Evolutionary conservation across 2,113 vertebrate species (phyloP).

Genomic region (Grallaria varia): DNA sequence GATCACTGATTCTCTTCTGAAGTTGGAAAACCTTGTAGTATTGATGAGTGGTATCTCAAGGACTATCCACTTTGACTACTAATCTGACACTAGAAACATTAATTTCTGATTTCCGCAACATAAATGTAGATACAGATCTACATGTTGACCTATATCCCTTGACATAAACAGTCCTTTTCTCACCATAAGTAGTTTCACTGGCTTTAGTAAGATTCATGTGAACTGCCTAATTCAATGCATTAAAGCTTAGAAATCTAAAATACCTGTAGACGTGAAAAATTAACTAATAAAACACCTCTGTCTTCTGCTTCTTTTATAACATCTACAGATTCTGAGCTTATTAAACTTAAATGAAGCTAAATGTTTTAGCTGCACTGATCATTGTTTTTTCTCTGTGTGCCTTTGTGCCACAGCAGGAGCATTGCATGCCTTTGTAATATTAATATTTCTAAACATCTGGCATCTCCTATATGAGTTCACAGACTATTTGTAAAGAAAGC

Average conservation of each 20-base stretch:
- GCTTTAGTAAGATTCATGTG: not conserved
- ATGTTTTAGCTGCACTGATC: constrained; percentile 6
- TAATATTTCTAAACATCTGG: constrained; percentile 62
- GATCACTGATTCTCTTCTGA: not conserved
- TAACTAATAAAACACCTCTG: not conserved
- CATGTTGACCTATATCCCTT: not conserved
- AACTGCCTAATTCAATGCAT: not conserved
- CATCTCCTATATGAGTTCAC: constrained; percentile 5
- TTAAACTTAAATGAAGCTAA: constrained; percentile 48
- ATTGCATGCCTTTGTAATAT: constrained; percentile 29
- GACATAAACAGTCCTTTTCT: not conserved
- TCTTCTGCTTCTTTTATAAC: constrained; percentile 5
- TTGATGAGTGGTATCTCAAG: not conserved
- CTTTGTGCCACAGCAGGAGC: constrained; percentile 40
- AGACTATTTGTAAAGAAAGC: not conserved
- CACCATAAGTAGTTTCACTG: not conserved
- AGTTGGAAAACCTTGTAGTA: not conserved
- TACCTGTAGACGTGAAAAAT: not conserved
- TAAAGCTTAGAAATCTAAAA: not conserved
- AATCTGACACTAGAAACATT: not conserved
- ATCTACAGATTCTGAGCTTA: constrained; percentile 27
- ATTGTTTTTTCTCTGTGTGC: not conserved
- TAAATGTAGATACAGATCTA: not conserved
- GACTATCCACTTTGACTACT: not conserved
- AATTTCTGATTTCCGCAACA: not conserved